Percentiles rank a stretch among this genome's conserved stretches.
Evolutionary conservation across 2,888 invertebrate species (phyloP).

Genomic region (Lasioglossum marginatum): DNA sequence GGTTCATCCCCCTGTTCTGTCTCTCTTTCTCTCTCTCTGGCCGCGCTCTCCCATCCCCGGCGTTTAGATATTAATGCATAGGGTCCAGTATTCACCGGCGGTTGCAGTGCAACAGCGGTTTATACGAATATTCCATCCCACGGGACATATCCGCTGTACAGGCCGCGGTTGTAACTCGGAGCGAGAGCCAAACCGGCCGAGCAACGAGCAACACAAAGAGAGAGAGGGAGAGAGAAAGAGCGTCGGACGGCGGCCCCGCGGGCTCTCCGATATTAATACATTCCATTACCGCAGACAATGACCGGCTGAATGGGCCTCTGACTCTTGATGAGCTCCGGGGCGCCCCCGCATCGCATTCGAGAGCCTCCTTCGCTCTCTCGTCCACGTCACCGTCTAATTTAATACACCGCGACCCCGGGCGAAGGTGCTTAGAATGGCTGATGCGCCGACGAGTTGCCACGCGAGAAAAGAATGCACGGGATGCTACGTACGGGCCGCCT

Average conservation of each 20-base stretch:
- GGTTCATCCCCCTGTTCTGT: slow-evolving; percentile 22
- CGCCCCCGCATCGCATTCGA: slow-evolving; percentile 65
- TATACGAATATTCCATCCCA: slow-evolving; percentile 73
- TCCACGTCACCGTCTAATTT: slow-evolving; percentile 81
- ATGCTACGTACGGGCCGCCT: background rate
- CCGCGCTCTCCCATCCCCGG: slow-evolving; percentile 15
- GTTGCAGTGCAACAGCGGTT: slow-evolving; percentile 70
- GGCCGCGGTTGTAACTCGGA: slow-evolving; percentile 67
- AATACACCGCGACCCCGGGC: slow-evolving; percentile 73
- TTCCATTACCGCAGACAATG: slow-evolving; percentile 84
- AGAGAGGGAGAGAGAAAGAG: background rate
- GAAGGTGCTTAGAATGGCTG: slow-evolving; percentile 62
- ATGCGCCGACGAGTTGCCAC: slow-evolving; percentile 13
- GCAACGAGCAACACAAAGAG: slow-evolving; percentile 37
- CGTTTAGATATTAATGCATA: slow-evolving; percentile 73
- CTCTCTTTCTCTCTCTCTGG: background rate
- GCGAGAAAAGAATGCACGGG: slow-evolving; percentile 8
- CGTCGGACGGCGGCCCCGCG: slow-evolving; percentile 70
- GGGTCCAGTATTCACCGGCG: slow-evolving; percentile 66
- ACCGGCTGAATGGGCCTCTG: slow-evolving; percentile 82
- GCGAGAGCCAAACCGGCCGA: slow-evolving; percentile 34
- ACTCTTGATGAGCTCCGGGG: slow-evolving; percentile 81
- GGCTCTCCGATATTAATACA: slow-evolving; percentile 83
- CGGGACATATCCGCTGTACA: slow-evolving; percentile 68
- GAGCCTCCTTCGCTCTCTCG: slow-evolving; percentile 57